These are phyloP conservation scores for Rafetus swinhoei DNA, from an alignment of 2,113 vertebrate genomes.

Conservation along the genomic window DNA sequence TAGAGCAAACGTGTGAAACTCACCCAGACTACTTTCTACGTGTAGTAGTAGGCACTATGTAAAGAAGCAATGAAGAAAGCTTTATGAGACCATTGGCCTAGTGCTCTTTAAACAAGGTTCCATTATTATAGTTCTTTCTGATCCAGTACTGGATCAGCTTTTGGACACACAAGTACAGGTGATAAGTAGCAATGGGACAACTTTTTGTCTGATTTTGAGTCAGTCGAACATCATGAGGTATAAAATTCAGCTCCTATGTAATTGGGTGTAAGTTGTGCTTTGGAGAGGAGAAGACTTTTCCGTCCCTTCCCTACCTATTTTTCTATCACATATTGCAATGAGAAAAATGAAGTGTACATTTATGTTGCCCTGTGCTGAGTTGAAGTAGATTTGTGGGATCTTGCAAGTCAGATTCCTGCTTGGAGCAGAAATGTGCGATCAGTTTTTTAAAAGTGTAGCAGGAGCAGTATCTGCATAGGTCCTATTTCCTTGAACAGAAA, in stretches of 20 bases:
- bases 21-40: not conserved
- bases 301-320: too few species aligned
- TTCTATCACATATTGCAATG: not conserved
- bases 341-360: not conserved
- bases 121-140: not conserved
- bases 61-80: not conserved
- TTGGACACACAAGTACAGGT: slow-evolving; percentile 10
- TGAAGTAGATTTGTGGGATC: not conserved
- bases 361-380: not conserved
- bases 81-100: rapidly evolving
- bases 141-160: not conserved
- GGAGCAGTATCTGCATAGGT: not conserved
- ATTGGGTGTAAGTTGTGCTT: not conserved
- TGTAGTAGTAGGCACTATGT: not conserved
- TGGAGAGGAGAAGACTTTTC: not conserved
- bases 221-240: not conserved
- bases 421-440: not conserved
- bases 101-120: not conserved
- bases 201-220: slow-evolving; percentile 53
- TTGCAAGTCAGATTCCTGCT: not conserved
- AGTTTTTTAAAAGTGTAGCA: not conserved
- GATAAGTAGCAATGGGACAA: slow-evolving; percentile 18
- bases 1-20: rapidly evolving
- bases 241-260: slow-evolving; percentile 38
- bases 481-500: not conserved